Evolutionary conservation across 1,140 invertebrate genomes (phyloP).

Genomic region (Solenopsis invicta): DNA sequence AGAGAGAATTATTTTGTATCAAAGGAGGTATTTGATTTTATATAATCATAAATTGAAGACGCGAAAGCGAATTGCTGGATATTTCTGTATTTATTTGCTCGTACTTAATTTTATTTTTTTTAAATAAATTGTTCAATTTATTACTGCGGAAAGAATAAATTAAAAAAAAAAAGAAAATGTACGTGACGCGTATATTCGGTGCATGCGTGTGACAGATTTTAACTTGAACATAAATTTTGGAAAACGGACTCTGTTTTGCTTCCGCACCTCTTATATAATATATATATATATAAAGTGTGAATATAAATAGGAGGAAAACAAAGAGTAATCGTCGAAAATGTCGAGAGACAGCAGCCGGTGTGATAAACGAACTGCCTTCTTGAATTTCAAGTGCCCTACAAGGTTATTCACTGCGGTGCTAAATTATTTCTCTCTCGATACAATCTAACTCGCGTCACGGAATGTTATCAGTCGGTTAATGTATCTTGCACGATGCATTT

Average conservation of each 20-base stretch:
- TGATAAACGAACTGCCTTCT: not conserved
- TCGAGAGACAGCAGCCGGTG: not conserved
- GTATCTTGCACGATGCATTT: conserved; percentile 40
- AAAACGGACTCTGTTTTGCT: not conserved
- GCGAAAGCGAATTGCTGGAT: not conserved
- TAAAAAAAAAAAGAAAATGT: not conserved
- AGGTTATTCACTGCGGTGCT: not conserved
- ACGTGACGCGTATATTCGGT: not conserved
- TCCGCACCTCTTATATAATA: not conserved
- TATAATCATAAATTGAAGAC: not conserved
- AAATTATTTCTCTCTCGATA: conserved; percentile 18
- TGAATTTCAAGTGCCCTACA: not conserved
- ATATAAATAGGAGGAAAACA: not conserved
- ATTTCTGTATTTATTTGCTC: conserved; percentile 9
- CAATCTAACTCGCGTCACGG: not conserved
- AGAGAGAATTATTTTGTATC: not conserved
- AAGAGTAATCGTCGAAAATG: not conserved
- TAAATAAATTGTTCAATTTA: not conserved
- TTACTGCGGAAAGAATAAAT: not conserved
- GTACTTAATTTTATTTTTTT: not conserved
- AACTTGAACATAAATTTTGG: not conserved
- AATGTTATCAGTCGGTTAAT: conserved; percentile 32
- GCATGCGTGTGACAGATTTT: not conserved
- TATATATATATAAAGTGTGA: not conserved
- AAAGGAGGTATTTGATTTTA: not conserved